These are phyloP conservation scores for Anguilla pacifica DNA, from an alignment of 2,797 vertebrate genomes.

Conservation along the genomic window DNA sequence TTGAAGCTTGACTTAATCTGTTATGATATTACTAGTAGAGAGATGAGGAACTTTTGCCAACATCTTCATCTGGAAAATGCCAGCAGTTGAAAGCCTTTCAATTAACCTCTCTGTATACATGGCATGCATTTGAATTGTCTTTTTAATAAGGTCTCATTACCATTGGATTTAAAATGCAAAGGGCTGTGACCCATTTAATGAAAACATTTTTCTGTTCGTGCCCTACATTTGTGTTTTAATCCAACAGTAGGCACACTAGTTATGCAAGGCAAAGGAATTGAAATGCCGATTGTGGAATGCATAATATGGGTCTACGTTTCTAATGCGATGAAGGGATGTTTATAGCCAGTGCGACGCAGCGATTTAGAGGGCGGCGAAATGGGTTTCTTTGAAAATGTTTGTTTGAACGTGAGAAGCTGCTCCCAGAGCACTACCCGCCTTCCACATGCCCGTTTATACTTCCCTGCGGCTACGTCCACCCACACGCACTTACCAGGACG, in stretches of 20 bases:
- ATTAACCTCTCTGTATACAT: background rate
- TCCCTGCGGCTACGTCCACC: background rate
- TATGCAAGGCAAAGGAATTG: background rate
- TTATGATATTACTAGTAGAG: background rate
- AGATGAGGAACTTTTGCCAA: background rate
- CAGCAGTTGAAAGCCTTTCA: background rate
- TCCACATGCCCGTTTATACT: background rate
- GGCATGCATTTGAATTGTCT: background rate
- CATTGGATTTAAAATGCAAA: background rate
- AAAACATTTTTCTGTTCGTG: slow-evolving; percentile 27
- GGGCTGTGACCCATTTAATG: slow-evolving; percentile 11
- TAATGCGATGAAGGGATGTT: background rate
- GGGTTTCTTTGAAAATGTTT: background rate
- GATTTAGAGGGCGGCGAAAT: background rate
- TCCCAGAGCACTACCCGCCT: background rate
- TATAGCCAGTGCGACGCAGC: background rate
- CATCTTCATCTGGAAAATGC: background rate
- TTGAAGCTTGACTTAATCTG: background rate
- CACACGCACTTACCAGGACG: background rate
- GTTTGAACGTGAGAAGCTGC: background rate
- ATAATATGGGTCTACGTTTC: background rate
- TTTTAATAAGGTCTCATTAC: background rate
- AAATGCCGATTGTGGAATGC: background rate
- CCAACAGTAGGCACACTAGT: slow-evolving; percentile 10
- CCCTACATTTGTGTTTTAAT: slow-evolving; percentile 34